Base-by-base conservation (phyloP, 2,113 vertebrate species). In the Sinocyclocheilus anshuiensis region DNA sequence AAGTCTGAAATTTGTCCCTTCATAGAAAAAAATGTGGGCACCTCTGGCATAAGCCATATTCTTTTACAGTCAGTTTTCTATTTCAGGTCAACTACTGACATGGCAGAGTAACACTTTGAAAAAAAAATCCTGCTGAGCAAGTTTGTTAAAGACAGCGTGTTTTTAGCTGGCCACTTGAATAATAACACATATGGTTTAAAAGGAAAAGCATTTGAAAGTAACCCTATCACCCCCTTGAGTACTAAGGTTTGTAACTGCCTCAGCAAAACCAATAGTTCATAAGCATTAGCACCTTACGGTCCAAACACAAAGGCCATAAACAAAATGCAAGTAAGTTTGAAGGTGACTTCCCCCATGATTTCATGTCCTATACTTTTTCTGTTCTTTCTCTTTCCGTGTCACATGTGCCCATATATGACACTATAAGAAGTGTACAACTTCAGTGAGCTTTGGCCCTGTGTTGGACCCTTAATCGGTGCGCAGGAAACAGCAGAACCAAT, bases 401-500 rank as follows among this genome's bases (percentile, higher is more conserved):
- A 50, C 42, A 77, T 48, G 39, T 77, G 36, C 57, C 39, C 61
- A 50, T 33, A 59, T 50, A 50, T 50, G 55, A 61, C 83, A 26
- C 24, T 13, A 50, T 24, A 82, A 42, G 42, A 42, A 42, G 42
- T 42, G 42, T 42, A 42, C 7, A 42, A 74, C n/a, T n/a, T 77
- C 6, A 59, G 48, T 57, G 29, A 39, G 82, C 83, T 45, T 45
- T 15, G n/a, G 61, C 77, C 50, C 61, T n/a, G 26, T 20, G 5
- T 29, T 85, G 57, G 61, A 45, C 50, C 94, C 94, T 87, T 91
- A 94, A 95, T 95, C 93, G 89, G 91, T 93, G 94, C 91, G 93
- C 93, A 96, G 96, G 95, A 96, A 96, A 93, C 93, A 90, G 93
- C 93, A 86, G 69, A 94, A 93, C 94, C 96, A 94, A 96, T 96